A percentile compares a stretch with the other conserved stretches of the same genome.
Evolutionary conservation across 2,888 invertebrate genomes (phyloP).

Genomic region (Stictocephala bisonia): DNA sequence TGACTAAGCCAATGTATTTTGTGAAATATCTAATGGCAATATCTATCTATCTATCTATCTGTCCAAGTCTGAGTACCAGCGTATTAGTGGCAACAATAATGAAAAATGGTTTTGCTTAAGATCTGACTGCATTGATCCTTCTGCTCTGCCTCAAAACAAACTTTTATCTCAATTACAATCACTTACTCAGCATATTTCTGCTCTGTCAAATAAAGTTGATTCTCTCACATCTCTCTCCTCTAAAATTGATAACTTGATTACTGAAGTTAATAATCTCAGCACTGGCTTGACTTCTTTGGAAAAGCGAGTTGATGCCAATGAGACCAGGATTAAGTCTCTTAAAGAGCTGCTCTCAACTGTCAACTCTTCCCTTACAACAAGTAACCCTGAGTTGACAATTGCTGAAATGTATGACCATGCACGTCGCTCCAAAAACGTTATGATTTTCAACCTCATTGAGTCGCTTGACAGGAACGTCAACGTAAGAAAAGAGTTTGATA

Average conservation of each 20-base stretch:
- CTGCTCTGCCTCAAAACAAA: not conserved
- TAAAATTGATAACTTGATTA: not conserved
- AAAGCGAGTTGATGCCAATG: not conserved
- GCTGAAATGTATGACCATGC: not conserved
- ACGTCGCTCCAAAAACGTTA: slow-evolving; percentile 4
- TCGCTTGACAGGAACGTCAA: not conserved
- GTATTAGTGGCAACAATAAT: not conserved
- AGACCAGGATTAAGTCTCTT: not conserved
- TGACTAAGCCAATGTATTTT: no score
- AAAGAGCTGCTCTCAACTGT: no score
- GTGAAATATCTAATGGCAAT: no score
- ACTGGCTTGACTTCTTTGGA: not conserved
- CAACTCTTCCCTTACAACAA: no score
- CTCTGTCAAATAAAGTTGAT: not conserved
- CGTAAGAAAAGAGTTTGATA: not conserved
- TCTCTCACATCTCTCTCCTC: slow-evolving; percentile 1
- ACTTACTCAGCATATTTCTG: not conserved
- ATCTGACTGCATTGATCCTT: not conserved
- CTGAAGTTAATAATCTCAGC: not conserved
- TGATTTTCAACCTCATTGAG: not conserved
- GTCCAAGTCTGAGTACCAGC: not conserved
- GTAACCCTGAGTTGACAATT: not conserved
- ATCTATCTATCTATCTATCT: no score
- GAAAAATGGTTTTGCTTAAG: not conserved
- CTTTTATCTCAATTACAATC: not conserved